Base-by-base conservation (phyloP, 2,113 vertebrate species). In the Henicopernis longicauda region DNA sequence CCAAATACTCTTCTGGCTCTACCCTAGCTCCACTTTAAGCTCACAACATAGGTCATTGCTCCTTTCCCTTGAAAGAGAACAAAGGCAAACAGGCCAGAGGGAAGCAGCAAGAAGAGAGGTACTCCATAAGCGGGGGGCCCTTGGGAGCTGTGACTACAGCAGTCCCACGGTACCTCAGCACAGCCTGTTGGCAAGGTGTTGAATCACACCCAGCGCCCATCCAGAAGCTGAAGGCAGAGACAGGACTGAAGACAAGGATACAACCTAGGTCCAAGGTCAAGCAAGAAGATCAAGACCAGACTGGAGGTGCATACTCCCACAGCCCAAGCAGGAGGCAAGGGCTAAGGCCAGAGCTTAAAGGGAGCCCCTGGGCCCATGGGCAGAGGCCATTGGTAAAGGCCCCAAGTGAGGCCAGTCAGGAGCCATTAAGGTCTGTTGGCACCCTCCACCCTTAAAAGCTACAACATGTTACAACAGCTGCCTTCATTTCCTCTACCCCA, bases 301-400 rank as follows among this genome's bases (percentile, higher is more conserved):
- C 40, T 14, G 7, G 32, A 47, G 3, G 18, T 2, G 16, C 0
- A 2, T 2, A 5, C 16, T 22, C 13, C 26, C 36, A 16, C 26
- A 73, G 16, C 26, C 49, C 6, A 58, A 82, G 2, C 6, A 79
- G 3, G 5, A 1, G 58, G 1, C 0, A 61, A 69, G 12, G 13
- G 1, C 20, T n/a, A 23, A 27, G 23, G 40, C 32, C 63, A 52
- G n/a, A 58, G 19, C 42, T 50, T 61, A 86, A 82, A 73, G 57
- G 19, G 47, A 82, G 27, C 9, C 36, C 26, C 32, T 38, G 44
- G 42, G 42, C 36, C 31, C 52, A 31, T 4, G 6, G 44, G 15
- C 44, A 62, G 59, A 71, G 27, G 36, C 16, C 27, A 11, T 8
- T 7, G 17, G 11, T 31, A 31, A 29, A 55, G 22, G 29, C 5